Evolutionary conservation across 2,888 invertebrate genomes (phyloP).

Genomic region (Pilophorus perplexus): DNA sequence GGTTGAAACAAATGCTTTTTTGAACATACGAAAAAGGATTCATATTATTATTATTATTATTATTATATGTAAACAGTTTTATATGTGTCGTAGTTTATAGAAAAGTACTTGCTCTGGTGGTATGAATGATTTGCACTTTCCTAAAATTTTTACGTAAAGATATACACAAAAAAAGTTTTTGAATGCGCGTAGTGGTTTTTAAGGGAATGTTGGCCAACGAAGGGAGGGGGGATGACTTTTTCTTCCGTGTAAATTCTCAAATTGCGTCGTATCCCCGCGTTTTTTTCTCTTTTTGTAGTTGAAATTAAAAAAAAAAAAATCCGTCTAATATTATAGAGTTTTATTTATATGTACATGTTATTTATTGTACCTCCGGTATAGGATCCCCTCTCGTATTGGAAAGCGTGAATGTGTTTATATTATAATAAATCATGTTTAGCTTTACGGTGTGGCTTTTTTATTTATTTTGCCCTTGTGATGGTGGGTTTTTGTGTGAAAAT

Average conservation of each 20-base stretch:
- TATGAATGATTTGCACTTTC: slow-evolving; percentile 26
- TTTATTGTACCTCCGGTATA: slow-evolving; percentile 33
- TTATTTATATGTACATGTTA: slow-evolving; percentile 39
- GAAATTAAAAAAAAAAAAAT: slow-evolving; percentile 7
- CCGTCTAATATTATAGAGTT: slow-evolving; percentile 22
- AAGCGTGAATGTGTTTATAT: slow-evolving; percentile 49
- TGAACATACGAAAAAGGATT: slow-evolving; percentile 2
- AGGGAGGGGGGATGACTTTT: slow-evolving; percentile 21
- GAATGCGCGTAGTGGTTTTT: not conserved
- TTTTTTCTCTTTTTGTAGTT: not conserved
- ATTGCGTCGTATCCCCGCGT: not conserved
- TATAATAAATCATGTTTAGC: slow-evolving; percentile 48
- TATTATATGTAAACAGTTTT: slow-evolving; percentile 41
- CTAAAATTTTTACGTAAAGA: not conserved
- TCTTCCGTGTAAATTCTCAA: slow-evolving; percentile 7
- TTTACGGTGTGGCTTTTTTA: not conserved
- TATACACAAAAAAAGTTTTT: slow-evolving; percentile 8
- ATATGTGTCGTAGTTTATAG: slow-evolving; percentile 46
- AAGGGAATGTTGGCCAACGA: slow-evolving; percentile 10
- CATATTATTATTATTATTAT: slow-evolving; percentile 32
- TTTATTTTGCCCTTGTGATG: too few relatives aligned
- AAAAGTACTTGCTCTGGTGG: slow-evolving; percentile 30
- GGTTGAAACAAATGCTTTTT: slow-evolving; percentile 36
- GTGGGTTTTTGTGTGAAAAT: too few relatives aligned
- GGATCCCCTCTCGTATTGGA: slow-evolving; percentile 43